These are phyloP conservation scores for Nannoperca australis DNA, from an alignment of 2,797 vertebrate genomes.

Conservation along the genomic window DNA sequence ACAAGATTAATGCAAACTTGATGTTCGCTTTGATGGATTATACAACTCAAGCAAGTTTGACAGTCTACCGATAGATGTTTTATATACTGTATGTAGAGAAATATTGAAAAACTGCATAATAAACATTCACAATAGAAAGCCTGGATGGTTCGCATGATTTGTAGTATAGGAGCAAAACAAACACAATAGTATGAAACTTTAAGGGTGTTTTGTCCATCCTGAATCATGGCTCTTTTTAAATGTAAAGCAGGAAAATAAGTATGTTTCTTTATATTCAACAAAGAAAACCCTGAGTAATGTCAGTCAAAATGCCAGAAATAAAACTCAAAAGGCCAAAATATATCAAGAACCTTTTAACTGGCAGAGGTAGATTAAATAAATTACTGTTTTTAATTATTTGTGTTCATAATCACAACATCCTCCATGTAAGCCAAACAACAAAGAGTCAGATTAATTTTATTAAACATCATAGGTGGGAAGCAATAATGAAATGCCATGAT, in stretches of 20 bases:
- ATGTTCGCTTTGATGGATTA: conserved; percentile 41
- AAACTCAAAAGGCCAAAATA: neutral
- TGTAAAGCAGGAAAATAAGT: no score
- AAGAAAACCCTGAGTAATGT: neutral
- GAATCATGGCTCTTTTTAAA: neutral
- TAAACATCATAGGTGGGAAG: conserved; percentile 1
- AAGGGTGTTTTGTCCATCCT: neutral
- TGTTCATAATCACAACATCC: neutral
- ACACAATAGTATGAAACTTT: neutral
- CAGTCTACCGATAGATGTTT: neutral
- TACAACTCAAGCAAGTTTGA: conserved; percentile 23
- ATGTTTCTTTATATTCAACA: neutral
- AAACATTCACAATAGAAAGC: neutral
- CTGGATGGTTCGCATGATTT: neutral
- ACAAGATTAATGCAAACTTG: conserved; percentile 48
- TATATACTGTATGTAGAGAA: neutral
- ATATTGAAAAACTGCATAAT: neutral
- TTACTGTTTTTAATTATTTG: neutral
- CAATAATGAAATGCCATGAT: neutral
- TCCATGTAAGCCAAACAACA: neutral
- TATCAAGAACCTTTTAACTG: neutral
- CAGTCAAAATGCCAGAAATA: neutral
- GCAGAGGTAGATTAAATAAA: neutral
- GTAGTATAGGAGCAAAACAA: neutral
- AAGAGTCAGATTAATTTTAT: conserved; percentile 10